Percentiles rank a stretch among this genome's conserved stretches.
Conservation (phyloP, 2,888 invertebrate genomes). For the Oeneis ivallda region DNA sequence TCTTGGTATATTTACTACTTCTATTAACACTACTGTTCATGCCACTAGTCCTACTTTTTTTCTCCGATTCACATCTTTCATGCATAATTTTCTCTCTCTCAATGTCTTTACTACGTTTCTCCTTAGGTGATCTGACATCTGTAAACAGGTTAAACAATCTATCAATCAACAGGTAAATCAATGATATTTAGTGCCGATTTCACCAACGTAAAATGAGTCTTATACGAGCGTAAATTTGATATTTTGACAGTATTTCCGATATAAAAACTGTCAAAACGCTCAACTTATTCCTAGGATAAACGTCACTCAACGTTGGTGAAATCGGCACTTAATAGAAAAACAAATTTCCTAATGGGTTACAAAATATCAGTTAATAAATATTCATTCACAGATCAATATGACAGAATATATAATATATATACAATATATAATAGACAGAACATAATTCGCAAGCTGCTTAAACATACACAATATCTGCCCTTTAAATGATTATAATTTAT, state of each 20-base stretch:
- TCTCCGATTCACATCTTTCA: constrained; percentile 88
- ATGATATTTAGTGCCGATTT: too few species aligned
- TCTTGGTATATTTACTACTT: constrained; percentile 78
- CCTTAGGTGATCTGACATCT: constrained; percentile 84
- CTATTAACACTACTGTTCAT: constrained; percentile 76
- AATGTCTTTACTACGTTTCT: constrained; percentile 88
- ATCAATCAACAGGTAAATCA: too few species aligned
- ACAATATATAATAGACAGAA: too few species aligned
- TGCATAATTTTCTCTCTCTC: constrained; percentile 93
- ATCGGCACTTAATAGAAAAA: too few species aligned
- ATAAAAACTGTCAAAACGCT: too few species aligned
- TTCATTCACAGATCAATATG: not conserved
- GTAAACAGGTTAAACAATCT: constrained; percentile 49
- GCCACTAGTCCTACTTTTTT: constrained; percentile 76
- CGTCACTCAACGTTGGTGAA: too few species aligned
- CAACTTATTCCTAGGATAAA: too few species aligned
- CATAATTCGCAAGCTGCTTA: constrained; percentile 21
- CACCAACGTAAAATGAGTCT: too few species aligned
- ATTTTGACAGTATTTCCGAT: too few species aligned
- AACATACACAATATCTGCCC: not conserved
- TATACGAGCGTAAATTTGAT: too few species aligned
- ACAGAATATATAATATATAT: not conserved
- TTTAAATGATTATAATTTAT: not conserved
- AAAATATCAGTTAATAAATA: not conserved
- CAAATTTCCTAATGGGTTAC: too few species aligned